Base-by-base conservation (phyloP, 2,797 vertebrate species). In the Sebastolobus alascanus region DNA sequence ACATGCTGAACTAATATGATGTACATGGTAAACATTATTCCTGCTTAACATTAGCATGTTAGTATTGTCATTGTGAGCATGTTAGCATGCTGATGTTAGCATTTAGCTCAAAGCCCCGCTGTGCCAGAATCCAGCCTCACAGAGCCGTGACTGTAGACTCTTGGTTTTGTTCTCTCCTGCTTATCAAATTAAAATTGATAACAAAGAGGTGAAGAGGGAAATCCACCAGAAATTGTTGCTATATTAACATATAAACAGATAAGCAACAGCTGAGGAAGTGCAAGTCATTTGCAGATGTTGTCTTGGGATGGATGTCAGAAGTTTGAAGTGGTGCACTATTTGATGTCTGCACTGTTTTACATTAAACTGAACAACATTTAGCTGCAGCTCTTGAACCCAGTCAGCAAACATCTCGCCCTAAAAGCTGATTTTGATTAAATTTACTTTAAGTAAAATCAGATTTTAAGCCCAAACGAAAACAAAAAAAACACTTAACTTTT, bases 171-270 rank as follows among this genome's bases (percentile, higher is more conserved):
- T 54, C 52, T 54, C 46, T 50, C 46, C 46, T 50, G 18, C 46
- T 50, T 50, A 50, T 4, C 18, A 20, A 50, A 50, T 50, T 50
- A 7, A 50, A 50, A 50, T 50, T 8, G 20, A 50, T 50, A 9
- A 0, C 8, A 0, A 50, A 50, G 46, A 0, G 46, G 4, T 54
- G 20, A 54, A 54, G 0, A 22, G 52, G n/a, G 22, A 54, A n/a
- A n/a, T 22, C 52, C 2, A 54, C 20, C 52, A 54, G 20, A 54
- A 22, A 22, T n/a, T 54, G 52, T 22, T 54, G 9, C 52, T n/a
- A 54, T 22, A 54, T 54, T 54, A 54, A 11, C 9, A 22, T 54
- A 9, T 54, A 54, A 54, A 54, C 52, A 54, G 9, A 54, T 22
- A 22, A 54, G 20, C n/a, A 54, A 54, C 52, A 54, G n/a, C n/a